A percentile compares a stretch with the other conserved stretches of the same genome.
Conservation (phyloP, 2,797 vertebrate species). For the Spheniscus humboldti region DNA sequence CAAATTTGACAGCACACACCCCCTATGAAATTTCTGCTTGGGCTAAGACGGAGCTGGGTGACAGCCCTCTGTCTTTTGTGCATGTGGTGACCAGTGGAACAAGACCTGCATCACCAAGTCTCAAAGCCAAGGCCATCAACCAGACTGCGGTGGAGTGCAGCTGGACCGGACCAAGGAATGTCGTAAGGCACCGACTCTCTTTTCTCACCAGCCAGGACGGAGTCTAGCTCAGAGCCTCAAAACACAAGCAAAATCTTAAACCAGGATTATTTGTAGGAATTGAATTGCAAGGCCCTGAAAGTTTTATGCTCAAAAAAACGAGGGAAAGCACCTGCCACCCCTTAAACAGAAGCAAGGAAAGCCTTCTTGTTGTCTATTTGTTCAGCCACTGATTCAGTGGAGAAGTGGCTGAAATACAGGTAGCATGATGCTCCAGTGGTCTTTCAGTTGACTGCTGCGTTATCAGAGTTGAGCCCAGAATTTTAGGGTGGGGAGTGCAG, state of each 20-base stretch:
- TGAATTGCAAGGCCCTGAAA: neutral
- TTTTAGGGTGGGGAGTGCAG: neutral
- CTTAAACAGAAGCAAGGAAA: neutral
- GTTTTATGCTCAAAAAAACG: rapidly evolving
- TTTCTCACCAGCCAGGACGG: neutral
- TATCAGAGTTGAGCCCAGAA: neutral
- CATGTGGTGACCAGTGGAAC: constrained; percentile 81
- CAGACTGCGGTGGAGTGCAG: constrained; percentile 92
- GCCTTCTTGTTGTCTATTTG: neutral
- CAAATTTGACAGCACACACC: constrained; percentile 89
- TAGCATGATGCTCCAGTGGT: neutral
- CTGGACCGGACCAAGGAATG: constrained; percentile 82
- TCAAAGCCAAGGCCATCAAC: constrained; percentile 91
- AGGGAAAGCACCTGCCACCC: neutral
- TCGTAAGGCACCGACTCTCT: constrained; percentile 70
- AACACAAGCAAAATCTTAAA: neutral
- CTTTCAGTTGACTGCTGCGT: neutral
- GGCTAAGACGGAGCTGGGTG: constrained; percentile 89
- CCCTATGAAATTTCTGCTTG: constrained; percentile 92
- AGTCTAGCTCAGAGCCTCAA: neutral
- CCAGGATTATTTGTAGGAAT: neutral
- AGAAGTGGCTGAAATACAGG: neutral
- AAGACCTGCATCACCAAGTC: constrained; percentile 79
- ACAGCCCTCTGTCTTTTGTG: constrained; percentile 88
- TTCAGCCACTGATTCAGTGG: neutral